phyloP scores from a whole-genome alignment of 2,113 vertebrate species.

The Chloebia gouldiae region DNA sequence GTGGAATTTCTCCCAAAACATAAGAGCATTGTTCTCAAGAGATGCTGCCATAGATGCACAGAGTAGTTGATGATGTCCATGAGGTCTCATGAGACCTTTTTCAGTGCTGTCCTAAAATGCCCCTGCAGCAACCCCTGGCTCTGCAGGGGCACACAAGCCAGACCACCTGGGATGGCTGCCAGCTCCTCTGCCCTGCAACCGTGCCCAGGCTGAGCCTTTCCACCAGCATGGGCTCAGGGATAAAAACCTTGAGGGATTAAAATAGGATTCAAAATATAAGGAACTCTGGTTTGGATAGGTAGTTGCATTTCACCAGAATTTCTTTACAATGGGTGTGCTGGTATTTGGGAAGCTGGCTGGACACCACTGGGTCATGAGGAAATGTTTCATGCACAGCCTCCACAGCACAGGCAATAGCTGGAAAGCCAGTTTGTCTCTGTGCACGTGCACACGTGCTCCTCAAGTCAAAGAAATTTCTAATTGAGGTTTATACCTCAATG shows the following conservation, averaged over 20 bases:
- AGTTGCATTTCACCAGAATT: background rate
- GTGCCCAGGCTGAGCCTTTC: background rate
- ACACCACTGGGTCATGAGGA: fast-evolving
- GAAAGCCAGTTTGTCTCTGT: background rate
- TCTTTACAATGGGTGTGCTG: background rate
- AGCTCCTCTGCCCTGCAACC: background rate
- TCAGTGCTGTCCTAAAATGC: background rate
- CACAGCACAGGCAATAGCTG: fast-evolving
- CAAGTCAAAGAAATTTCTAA: background rate
- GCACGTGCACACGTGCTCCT: fast-evolving
- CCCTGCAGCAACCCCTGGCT: background rate
- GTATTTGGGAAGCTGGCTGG: background rate
- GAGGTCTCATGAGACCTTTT: background rate
- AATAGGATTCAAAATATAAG: background rate
- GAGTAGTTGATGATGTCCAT: background rate
- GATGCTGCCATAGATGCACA: background rate
- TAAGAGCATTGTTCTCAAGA: background rate
- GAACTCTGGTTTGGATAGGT: background rate
- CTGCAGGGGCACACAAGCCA: background rate
- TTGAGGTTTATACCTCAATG: background rate
- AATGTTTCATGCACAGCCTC: fast-evolving
- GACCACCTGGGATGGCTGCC: fast-evolving
- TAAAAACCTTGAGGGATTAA: background rate
- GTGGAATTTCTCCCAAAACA: background rate
- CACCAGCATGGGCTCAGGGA: fast-evolving